These are phyloP conservation scores for Monomorium pharaonis DNA, from an alignment of 1,140 invertebrate genomes.

Conservation along the genomic window DNA sequence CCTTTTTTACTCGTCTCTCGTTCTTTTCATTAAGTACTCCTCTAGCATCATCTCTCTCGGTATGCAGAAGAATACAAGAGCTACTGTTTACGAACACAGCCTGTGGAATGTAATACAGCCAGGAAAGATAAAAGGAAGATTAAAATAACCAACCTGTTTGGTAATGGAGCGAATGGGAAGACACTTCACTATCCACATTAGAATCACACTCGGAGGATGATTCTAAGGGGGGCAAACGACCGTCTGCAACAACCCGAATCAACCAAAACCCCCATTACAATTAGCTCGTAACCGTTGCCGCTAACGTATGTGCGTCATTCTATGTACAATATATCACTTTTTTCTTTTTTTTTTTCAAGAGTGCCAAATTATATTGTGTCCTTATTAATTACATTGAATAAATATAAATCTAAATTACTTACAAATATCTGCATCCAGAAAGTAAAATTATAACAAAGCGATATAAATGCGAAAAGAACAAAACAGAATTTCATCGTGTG, in stretches of 20 bases:
- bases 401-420: background rate
- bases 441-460: background rate
- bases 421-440: conserved; percentile 31
- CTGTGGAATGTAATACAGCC: conserved; percentile 68
- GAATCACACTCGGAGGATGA: conserved; percentile 91
- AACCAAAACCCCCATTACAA: conserved; percentile 77
- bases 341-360: conserved; percentile 12
- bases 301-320: conserved; percentile 17
- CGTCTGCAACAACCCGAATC: conserved; percentile 87
- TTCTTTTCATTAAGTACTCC: conserved; percentile 44
- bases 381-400: conserved; percentile 15
- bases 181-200: conserved; percentile 91
- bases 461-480: conserved; percentile 1
- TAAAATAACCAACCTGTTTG: conserved; percentile 89
- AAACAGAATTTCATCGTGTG: conserved; percentile 21
- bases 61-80: conserved; percentile 55
- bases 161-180: conserved; percentile 92
- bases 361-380: background rate
- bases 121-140: conserved; percentile 79
- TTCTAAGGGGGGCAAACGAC: conserved; percentile 87
- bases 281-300: conserved; percentile 62
- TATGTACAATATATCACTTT: conserved; percentile 14
- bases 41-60: conserved; percentile 53
- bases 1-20: conserved; percentile 15
- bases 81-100: conserved; percentile 41